phyloP scores from a whole-genome alignment of 2,797 vertebrate genomes.

The Anguilla anguilla region DNA sequence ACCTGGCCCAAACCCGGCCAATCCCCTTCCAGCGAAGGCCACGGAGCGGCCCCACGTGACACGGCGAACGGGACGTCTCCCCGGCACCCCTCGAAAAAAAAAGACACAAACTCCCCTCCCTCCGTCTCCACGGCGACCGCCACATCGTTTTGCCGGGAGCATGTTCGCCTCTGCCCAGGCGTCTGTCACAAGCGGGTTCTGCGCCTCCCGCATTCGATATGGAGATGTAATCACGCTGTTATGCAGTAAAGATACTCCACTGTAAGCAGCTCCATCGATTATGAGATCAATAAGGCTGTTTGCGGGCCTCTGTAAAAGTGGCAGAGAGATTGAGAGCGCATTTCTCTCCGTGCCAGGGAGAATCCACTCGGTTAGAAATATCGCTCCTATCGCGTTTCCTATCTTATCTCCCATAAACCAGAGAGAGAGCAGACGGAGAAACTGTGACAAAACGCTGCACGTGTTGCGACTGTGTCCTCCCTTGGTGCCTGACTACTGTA shows the following conservation, averaged over 20 bases:
- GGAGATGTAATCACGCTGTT: background rate
- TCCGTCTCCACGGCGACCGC: background rate
- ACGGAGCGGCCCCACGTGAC: background rate
- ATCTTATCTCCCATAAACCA: background rate
- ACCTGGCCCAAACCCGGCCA: background rate
- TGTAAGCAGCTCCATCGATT: slow-evolving; percentile 6
- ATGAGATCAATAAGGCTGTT: background rate
- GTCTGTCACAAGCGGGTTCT: background rate
- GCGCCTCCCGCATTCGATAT: background rate
- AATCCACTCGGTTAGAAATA: background rate
- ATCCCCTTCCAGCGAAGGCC: background rate
- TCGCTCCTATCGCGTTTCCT: background rate
- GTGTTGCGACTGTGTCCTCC: background rate
- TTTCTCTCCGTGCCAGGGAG: background rate
- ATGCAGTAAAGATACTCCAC: background rate
- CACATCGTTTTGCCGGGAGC: background rate
- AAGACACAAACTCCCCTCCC: background rate
- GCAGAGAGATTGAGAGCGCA: background rate
- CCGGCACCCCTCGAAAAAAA: background rate
- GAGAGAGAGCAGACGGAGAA: background rate
- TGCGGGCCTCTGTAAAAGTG: background rate
- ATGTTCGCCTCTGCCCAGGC: background rate
- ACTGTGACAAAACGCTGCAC: background rate
- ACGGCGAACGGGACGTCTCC: background rate
- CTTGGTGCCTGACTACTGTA: background rate